These are phyloP conservation scores for Lacanobia wlatinum DNA, from an alignment of 2,888 invertebrate genomes.

Conservation along the genomic window DNA sequence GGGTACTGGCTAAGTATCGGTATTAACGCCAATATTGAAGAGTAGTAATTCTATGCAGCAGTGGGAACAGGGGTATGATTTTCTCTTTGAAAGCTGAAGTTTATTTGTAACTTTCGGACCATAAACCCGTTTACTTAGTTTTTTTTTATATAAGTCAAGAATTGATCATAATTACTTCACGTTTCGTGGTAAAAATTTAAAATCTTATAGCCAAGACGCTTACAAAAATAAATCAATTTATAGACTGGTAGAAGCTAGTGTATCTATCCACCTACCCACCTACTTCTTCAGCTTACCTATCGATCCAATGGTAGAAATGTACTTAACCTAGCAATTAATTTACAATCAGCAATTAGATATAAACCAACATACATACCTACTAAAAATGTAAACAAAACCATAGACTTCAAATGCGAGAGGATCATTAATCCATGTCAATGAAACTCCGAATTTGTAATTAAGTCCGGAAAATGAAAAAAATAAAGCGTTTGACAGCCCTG, in stretches of 20 bases:
- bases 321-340: background rate
- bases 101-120: background rate
- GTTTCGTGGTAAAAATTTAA: background rate
- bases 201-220: too few species aligned
- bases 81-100: background rate
- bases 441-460: constrained; percentile 67
- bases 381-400: constrained; percentile 53
- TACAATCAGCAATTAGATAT: constrained; percentile 17
- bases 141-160: background rate
- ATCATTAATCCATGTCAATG: constrained; percentile 67
- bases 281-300: background rate
- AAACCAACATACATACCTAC: constrained; percentile 10
- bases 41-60: background rate
- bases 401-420: constrained; percentile 42
- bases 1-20: background rate
- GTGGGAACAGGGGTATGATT: background rate
- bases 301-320: background rate
- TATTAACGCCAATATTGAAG: background rate
- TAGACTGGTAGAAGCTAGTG: too few species aligned
- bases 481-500: constrained; percentile 62
- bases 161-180: background rate
- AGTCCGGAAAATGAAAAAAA: constrained; percentile 62
- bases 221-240: too few species aligned
- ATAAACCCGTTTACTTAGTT: background rate
- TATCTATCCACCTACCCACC: background rate